Evolutionary conservation across 2,888 invertebrate species (phyloP), one percentile per base, ranked within the genome.

Genomic region (Fragum sueziense): DNA sequence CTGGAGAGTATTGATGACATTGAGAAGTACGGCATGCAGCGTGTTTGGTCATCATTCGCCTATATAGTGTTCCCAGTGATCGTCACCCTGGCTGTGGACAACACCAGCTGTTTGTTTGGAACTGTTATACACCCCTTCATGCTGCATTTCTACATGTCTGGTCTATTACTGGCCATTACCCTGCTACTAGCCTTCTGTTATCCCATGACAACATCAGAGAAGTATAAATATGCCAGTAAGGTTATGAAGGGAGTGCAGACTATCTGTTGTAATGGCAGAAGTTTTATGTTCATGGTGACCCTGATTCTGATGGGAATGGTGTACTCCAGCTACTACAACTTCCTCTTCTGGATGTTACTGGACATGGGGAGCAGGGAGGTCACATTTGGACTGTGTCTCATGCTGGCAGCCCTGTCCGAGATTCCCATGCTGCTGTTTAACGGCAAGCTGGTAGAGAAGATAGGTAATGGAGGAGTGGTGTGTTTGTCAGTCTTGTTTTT

Each of bases 1-100:
- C 76, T 92, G 33, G 91, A 92, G 71, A 86, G 88, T 37, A 86
- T 91, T 76, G 92, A 92, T 84, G 88, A 89, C 47, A 76, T 92
- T 69, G 91, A 92, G 82, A 89, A 90, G 69, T 92, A 91, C 84
- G 92, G 91, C 33, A 87, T 88, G 75, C 91, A 92, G 74, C 84
- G 90, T 29, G 83, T 90, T 7, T 91, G 91, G 90, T 86, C 88
- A 3, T 86, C 90, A 7, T 75, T 91, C 52, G 91, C 91, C 3
- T 89, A 87, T 80, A 87, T 90, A n/a, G 22, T 91, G 0, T 75
- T 91, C 29, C 91, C 92, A 6, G 68, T 91, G 7, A 70, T 89
- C 34, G 86, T 91, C 20, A 87, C 91, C 0, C 47, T 88, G 2
- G 47, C 88, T 54, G 89, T 92, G 22, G 91, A 91, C 67, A 82